Evolutionary conservation across 2,888 invertebrate species (phyloP).

Genomic region (Hypolimnas misippus): DNA sequence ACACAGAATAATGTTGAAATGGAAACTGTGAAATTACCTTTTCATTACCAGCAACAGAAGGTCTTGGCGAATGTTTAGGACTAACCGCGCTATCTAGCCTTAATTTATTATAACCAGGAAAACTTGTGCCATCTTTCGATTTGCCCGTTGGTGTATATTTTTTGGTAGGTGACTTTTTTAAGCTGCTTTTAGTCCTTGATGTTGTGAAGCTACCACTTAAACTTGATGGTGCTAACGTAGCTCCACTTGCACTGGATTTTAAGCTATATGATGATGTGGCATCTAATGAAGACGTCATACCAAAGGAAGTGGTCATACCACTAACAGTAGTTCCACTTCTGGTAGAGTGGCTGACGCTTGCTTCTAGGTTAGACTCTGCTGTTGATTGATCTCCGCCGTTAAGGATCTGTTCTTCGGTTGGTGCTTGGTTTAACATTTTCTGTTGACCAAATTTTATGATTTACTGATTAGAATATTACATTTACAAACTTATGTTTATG

Average conservation of each 20-base stretch:
- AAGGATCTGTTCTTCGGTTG: constrained; percentile 69
- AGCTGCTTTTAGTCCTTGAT: constrained; percentile 72
- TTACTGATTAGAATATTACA: neutral
- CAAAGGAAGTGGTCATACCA: constrained; percentile 68
- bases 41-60: constrained; percentile 58
- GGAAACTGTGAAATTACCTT: constrained; percentile 62
- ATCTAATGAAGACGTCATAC: constrained; percentile 72
- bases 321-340: constrained; percentile 60
- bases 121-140: constrained; percentile 64
- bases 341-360: constrained; percentile 68
- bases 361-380: constrained; percentile 60
- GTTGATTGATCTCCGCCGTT: constrained; percentile 63
- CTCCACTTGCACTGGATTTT: constrained; percentile 70
- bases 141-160: constrained; percentile 67
- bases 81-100: constrained; percentile 78
- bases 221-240: constrained; percentile 72
- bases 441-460: constrained; percentile 43
- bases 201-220: constrained; percentile 72
- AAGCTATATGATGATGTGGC: constrained; percentile 74
- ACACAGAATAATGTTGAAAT: no score
- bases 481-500: no score
- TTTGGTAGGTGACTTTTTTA: constrained; percentile 74
- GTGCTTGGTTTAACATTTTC: constrained; percentile 80
- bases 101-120: constrained; percentile 76
- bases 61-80: constrained; percentile 75